Evolutionary conservation across 2,797 vertebrate genomes (phyloP), one percentile per base, ranked within the genome.

Genomic region (Acrossocheilus wenchowensis): DNA sequence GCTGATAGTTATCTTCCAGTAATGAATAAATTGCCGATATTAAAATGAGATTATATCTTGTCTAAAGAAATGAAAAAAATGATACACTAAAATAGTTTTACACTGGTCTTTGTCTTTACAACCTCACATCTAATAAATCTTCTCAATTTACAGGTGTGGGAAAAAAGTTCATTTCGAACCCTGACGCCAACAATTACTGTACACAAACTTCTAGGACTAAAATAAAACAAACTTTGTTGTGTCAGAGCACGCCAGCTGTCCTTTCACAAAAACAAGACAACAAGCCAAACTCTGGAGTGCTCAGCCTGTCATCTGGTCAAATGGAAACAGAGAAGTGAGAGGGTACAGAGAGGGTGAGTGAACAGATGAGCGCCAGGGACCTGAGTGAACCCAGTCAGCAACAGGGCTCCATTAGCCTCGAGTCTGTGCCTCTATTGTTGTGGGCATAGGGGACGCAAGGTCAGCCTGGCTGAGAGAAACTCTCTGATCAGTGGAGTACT

Each of bases 351-450:
- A 82, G 64, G 52, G 54, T 78, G 79, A 86, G 30, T 82, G 79
- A 84, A 41, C 83, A 73, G 21, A 82, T 62, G 72, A 86, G 73
- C 54, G 68, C 39, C 72, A 54, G 50, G 43, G 80, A 81, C 62
- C 71, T 57, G 41, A 57, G 41, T 62, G 69, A 86, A 84, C 64
- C 39, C 82, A 77, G 36, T 48, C 81, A 64, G 50, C 36, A 73
- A 60, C 30, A 83, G 75, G 6, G 21, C 26, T 60, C 84, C 30
- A 84, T 82, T 85, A 79, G 48, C 48, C 68, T 43, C 4, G 26
- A 68, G 69, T 78, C 52, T 85, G 69, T 74, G 78, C 48, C 60
- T 85, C 41, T 78, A 69, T 81, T 89, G 88, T 86, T 54, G 6
- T 48, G 52, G 41, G 36, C 26, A 36, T 48, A 66, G 86, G 48